Conservation (phyloP, 2,888 invertebrate genomes). For the Hirtodrosophila duncani region DNA sequence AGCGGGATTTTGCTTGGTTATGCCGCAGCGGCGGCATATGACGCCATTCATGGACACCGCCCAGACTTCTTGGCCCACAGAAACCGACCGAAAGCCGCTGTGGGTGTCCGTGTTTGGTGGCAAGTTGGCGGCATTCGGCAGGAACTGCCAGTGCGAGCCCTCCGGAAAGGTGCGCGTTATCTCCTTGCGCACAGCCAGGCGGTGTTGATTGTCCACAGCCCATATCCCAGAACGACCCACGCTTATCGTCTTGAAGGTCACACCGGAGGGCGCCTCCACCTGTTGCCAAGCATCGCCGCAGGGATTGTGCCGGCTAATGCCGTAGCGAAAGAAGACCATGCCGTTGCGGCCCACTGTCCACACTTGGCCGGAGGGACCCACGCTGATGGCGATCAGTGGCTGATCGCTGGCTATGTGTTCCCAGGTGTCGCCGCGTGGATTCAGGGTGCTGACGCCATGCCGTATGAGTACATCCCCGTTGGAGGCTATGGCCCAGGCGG, state of each 20-base stretch:
- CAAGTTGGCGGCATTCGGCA: constrained; percentile 81
- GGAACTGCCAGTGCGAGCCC: constrained; percentile 90
- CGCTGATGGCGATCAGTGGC: constrained; percentile 85
- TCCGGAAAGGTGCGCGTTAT: constrained; percentile 87
- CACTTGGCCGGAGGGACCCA: constrained; percentile 83
- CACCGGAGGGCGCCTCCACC: constrained; percentile 85
- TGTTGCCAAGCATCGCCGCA: constrained; percentile 85
- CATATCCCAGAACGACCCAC: constrained; percentile 87
- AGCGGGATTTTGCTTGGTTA: constrained; percentile 84
- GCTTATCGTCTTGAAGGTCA: constrained; percentile 86
- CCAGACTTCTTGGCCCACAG: constrained; percentile 88
- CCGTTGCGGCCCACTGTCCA: constrained; percentile 95
- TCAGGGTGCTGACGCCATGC: constrained; percentile 85
- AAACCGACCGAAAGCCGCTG: constrained; percentile 84
- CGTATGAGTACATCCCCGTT: constrained; percentile 92
- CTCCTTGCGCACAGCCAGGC: constrained; percentile 87
- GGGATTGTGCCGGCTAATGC: constrained; percentile 84
- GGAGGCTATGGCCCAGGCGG: constrained; percentile 91
- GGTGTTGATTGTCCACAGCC: constrained; percentile 87
- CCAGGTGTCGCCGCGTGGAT: constrained; percentile 83
- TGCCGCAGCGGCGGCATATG: constrained; percentile 86
- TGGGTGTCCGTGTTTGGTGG: constrained; percentile 80
- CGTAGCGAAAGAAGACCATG: constrained; percentile 87
- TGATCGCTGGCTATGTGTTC: constrained; percentile 84
- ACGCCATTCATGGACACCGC: constrained; percentile 85